Evolutionary conservation across 2,797 vertebrate species (phyloP).

Genomic region (Pampus argenteus): DNA sequence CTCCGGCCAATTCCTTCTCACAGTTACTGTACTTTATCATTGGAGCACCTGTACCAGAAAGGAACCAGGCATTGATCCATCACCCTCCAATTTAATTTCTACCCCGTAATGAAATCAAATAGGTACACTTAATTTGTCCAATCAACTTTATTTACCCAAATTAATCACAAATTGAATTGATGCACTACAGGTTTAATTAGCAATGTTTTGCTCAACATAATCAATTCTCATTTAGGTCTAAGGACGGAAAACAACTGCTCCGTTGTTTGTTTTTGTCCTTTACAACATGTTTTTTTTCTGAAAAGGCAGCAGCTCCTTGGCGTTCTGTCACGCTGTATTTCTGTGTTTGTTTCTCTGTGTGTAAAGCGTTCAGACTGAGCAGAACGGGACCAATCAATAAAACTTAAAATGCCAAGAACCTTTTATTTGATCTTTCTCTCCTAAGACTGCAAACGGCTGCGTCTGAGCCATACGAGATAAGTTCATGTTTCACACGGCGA

Average conservation of each 20-base stretch:
- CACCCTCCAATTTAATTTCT: constrained; percentile 79
- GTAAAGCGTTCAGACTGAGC: constrained; percentile 63
- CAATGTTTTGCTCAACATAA: constrained; percentile 76
- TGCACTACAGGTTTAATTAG: constrained; percentile 81
- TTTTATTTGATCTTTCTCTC: constrained; percentile 78
- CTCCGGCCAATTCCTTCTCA: constrained; percentile 35
- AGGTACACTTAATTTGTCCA: constrained; percentile 82
- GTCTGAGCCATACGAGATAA: constrained; percentile 74
- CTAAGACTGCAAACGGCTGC: constrained; percentile 58
- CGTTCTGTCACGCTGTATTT: constrained; percentile 63
- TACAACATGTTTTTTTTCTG: constrained; percentile 63
- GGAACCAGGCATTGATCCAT: constrained; percentile 71
- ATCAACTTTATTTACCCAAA: constrained; percentile 82
- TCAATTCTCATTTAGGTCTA: constrained; percentile 79
- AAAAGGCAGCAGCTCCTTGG: constrained; percentile 56
- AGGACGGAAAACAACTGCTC: constrained; percentile 64
- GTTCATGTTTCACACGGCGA: constrained; percentile 67
- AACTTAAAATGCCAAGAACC: constrained; percentile 82
- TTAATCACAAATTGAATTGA: constrained; percentile 83
- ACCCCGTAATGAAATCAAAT: constrained; percentile 81
- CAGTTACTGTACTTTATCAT: constrained; percentile 61
- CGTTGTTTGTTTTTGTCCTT: constrained; percentile 66
- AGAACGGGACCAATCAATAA: constrained; percentile 77
- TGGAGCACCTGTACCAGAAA: constrained; percentile 61
- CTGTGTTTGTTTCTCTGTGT: constrained; percentile 61